Percentiles rank a stretch among this genome's conserved stretches.
phyloP scores from a whole-genome alignment of 2,797 vertebrate species.

The Coreius guichenoti region DNA sequence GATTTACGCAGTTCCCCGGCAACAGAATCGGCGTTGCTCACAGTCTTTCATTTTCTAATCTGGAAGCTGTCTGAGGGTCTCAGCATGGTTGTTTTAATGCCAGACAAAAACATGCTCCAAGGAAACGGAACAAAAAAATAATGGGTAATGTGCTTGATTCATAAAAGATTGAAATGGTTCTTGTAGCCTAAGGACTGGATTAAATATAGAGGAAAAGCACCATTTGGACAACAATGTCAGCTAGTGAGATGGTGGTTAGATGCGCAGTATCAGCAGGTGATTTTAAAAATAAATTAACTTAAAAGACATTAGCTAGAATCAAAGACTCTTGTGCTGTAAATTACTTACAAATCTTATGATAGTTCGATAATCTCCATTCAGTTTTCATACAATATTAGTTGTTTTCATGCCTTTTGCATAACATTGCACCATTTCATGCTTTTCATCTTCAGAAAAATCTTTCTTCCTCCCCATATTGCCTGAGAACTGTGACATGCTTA shows the following conservation, averaged over 20 bases:
- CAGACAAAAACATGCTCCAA: slow-evolving; percentile 57
- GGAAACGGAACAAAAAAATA: background rate
- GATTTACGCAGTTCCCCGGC: slow-evolving; percentile 61
- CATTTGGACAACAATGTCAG: background rate
- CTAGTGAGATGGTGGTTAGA: background rate
- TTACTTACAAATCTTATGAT: no score
- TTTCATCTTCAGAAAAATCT: no score
- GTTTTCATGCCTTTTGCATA: no score
- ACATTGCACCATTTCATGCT: no score
- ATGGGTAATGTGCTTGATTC: background rate
- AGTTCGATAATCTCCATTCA: no score
- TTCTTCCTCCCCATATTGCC: no score
- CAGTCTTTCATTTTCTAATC: slow-evolving; percentile 62
- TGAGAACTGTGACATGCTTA: no score
- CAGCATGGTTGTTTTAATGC: slow-evolving; percentile 58
- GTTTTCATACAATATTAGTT: no score
- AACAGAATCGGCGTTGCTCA: slow-evolving; percentile 45
- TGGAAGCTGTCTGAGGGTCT: slow-evolving; percentile 52
- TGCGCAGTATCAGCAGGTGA: background rate
- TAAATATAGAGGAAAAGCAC: slow-evolving; percentile 31
- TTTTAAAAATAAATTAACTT: background rate
- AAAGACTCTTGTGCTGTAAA: background rate
- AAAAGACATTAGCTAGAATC: background rate
- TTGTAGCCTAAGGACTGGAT: background rate
- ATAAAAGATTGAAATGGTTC: background rate